Evolutionary conservation across 2,888 invertebrate species (phyloP).

Genomic region (Kuschelorhynchus macadamiae): DNA sequence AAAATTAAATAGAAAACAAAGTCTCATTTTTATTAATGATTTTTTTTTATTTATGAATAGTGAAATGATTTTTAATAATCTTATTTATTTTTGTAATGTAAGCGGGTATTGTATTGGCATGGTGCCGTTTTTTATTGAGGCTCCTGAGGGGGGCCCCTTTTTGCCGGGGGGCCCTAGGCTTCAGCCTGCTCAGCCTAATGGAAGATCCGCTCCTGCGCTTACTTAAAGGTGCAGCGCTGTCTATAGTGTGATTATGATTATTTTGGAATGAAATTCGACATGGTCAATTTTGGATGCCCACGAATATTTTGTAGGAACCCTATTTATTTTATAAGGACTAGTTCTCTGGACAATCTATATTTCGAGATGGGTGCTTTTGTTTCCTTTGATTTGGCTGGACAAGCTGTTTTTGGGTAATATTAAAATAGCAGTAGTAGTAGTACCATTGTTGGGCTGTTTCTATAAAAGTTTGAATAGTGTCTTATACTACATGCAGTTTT

Average conservation of each 20-base stretch:
- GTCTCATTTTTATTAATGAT: no score
- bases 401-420: conserved; percentile 6
- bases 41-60: no score
- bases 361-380: conserved; percentile 12
- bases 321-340: conserved; percentile 12
- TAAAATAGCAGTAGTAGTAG: conserved; percentile 2
- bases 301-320: conserved; percentile 17
- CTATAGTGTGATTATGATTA: conserved; percentile 37
- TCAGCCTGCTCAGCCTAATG: no score
- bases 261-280: conserved; percentile 12
- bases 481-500: no score
- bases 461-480: neutral
- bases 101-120: no score
- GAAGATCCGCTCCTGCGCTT: no score
- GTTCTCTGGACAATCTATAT: conserved; percentile 33
- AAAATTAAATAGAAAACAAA: no score
- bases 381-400: conserved; percentile 17
- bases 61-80: no score
- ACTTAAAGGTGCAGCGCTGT: conserved; percentile 28
- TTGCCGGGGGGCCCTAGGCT: no score
- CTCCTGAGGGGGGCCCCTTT: no score
- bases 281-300: conserved; percentile 8
- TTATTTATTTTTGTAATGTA: no score
- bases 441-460: neutral
- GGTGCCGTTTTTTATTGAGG: no score